phyloP scores from a whole-genome alignment of 2,888 invertebrate genomes.

The Zootermopsis nevadensis region DNA sequence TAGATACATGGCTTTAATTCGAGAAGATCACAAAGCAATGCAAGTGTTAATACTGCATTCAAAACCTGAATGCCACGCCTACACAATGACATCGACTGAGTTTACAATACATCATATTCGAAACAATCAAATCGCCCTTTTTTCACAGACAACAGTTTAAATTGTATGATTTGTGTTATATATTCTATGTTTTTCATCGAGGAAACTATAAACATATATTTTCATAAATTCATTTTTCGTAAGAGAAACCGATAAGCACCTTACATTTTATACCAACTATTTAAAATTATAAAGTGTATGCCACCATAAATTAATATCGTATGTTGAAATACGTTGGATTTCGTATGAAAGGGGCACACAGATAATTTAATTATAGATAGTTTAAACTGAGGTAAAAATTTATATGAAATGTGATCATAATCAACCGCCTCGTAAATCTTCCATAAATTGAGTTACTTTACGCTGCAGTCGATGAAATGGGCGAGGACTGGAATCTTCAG shows the following conservation, averaged over 20 bases:
- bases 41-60: too few species aligned
- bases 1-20: too few species aligned
- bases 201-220: slow-evolving; percentile 1
- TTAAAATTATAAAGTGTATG: not conserved
- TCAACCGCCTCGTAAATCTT: not conserved
- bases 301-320: not conserved
- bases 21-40: too few species aligned
- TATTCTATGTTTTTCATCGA: not conserved
- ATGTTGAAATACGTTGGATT: not conserved
- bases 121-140: slow-evolving; percentile 19
- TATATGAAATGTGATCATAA: not conserved
- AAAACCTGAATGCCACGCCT: not conserved
- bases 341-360: not conserved
- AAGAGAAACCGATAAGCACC: not conserved
- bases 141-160: slow-evolving; percentile 20
- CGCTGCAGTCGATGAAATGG: not conserved
- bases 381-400: not conserved
- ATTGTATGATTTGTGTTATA: not conserved
- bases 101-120: not conserved
- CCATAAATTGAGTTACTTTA: not conserved
- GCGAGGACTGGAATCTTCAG: not conserved
- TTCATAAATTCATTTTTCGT: not conserved
- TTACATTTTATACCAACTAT: not conserved
- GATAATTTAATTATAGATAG: not conserved
- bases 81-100: slow-evolving; percentile 6